phyloP scores from a whole-genome alignment of 2,888 invertebrate species.

The Drosophila atroscutellata region DNA sequence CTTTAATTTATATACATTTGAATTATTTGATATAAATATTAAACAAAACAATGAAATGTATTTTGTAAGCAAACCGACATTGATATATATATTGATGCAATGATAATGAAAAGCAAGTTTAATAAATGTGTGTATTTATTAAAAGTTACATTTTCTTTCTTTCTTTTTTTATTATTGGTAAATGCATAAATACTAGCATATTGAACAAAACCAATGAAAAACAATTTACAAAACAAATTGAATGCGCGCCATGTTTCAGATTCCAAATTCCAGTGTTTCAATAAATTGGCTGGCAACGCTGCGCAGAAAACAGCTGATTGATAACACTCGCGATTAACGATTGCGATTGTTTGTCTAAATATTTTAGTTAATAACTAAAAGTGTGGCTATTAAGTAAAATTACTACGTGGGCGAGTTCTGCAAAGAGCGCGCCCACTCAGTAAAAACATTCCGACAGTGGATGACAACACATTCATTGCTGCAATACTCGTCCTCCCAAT shows the following conservation, averaged over 20 bases:
- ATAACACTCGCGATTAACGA: slow-evolving; percentile 8
- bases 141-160: slow-evolving; percentile 62
- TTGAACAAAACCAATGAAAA: neutral
- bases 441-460: slow-evolving; percentile 96
- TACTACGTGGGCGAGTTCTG: slow-evolving; percentile 68
- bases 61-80: slow-evolving; percentile 61
- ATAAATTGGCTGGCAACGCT: slow-evolving; percentile 50
- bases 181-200: slow-evolving; percentile 22
- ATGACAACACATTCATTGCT: slow-evolving; percentile 98
- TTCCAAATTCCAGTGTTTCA: slow-evolving; percentile 23
- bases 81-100: slow-evolving; percentile 66
- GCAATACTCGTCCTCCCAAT: slow-evolving; percentile 99
- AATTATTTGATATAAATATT: slow-evolving; percentile 57
- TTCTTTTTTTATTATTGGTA: slow-evolving; percentile 16
- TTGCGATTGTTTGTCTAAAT: slow-evolving; percentile 40
- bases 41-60: slow-evolving; percentile 32
- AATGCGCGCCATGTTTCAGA: slow-evolving; percentile 36
- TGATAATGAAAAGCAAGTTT: slow-evolving; percentile 74
- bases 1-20: slow-evolving; percentile 62
- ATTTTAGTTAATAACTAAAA: slow-evolving; percentile 51
- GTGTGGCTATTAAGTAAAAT: slow-evolving; percentile 26
- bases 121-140: slow-evolving; percentile 79
- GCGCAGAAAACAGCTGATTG: slow-evolving; percentile 44
- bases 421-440: slow-evolving; percentile 82
- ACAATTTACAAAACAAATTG: slow-evolving; percentile 8